Percentiles rank a stretch among this genome's conserved stretches.
Conservation (phyloP, 1,140 invertebrate genomes). For the Hesperophylax magnus region DNA sequence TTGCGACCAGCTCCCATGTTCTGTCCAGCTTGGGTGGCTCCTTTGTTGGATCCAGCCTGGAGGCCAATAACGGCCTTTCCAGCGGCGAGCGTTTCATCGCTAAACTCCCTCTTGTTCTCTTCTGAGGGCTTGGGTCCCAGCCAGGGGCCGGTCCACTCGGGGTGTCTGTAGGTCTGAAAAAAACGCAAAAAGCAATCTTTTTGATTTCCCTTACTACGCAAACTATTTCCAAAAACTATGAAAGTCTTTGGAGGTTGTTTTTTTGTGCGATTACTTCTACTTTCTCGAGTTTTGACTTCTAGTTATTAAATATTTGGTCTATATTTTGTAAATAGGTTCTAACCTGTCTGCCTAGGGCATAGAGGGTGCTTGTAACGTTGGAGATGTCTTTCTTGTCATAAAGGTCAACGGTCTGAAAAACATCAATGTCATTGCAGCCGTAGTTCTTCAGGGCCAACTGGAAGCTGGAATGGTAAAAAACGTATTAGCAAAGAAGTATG, state of each 20-base stretch:
- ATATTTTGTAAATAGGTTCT: neutral
- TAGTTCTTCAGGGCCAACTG: conserved; percentile 90
- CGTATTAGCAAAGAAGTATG: too few relatives aligned
- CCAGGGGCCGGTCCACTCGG: conserved; percentile 91
- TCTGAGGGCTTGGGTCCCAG: conserved; percentile 92
- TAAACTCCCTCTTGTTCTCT: conserved; percentile 93
- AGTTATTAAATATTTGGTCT: neutral
- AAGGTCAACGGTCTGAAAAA: conserved; percentile 97
- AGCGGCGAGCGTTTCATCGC: conserved; percentile 90
- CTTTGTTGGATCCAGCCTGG: conserved; percentile 97
- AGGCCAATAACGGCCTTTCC: conserved; percentile 93
- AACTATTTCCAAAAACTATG: too few relatives aligned
- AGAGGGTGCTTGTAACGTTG: conserved; percentile 93
- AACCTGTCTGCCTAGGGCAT: conserved; percentile 91
- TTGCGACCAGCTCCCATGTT: conserved; percentile 93
- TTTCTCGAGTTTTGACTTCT: neutral
- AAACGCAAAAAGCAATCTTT: too few relatives aligned
- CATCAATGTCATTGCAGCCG: conserved; percentile 92
- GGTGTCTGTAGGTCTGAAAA: conserved; percentile 82
- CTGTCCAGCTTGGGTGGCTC: conserved; percentile 92
- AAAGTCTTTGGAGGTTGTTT: too few relatives aligned
- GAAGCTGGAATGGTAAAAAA: conserved; percentile 75
- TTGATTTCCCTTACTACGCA: too few relatives aligned
- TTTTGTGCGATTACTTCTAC: neutral
- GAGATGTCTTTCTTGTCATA: conserved; percentile 96